A percentile compares a stretch with the other conserved stretches of the same genome.
phyloP scores from a whole-genome alignment of 2,113 vertebrate genomes.

The Chionis minor region DNA sequence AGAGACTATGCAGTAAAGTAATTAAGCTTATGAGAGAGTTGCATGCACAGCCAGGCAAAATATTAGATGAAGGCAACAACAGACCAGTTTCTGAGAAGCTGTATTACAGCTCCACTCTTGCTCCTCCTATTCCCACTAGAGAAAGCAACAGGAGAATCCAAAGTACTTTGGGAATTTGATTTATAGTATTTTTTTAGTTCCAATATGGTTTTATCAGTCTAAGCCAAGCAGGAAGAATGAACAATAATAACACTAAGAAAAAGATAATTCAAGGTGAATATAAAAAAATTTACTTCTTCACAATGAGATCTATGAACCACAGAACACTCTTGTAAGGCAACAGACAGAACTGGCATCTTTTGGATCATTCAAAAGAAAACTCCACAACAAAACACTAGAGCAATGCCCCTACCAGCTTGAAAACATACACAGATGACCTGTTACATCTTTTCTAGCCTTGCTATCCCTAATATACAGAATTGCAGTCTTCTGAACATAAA shows the following conservation, averaged over 20 bases:
- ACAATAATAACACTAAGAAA: not conserved
- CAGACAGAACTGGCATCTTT: not conserved
- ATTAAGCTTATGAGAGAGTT: not conserved
- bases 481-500: not conserved
- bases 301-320: not conserved
- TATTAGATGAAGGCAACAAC: not conserved
- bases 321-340: not conserved
- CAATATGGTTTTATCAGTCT: not conserved
- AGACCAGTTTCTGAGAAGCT: not conserved
- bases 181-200: not conserved
- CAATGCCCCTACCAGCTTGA: not conserved
- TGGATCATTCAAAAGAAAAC: not conserved
- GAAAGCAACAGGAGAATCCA: not conserved
- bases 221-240: not conserved
- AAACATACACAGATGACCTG: not conserved
- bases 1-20: not conserved
- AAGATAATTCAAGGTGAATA: not conserved
- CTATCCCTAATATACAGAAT: not conserved
- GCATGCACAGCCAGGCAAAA: not conserved
- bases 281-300: not conserved
- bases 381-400: not conserved
- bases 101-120: not conserved
- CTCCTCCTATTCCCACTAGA: not conserved
- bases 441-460: not conserved
- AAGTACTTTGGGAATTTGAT: not conserved